These are phyloP conservation scores for Agrotis clavis DNA, from an alignment of 2,888 invertebrate genomes.

Conservation along the genomic window DNA sequence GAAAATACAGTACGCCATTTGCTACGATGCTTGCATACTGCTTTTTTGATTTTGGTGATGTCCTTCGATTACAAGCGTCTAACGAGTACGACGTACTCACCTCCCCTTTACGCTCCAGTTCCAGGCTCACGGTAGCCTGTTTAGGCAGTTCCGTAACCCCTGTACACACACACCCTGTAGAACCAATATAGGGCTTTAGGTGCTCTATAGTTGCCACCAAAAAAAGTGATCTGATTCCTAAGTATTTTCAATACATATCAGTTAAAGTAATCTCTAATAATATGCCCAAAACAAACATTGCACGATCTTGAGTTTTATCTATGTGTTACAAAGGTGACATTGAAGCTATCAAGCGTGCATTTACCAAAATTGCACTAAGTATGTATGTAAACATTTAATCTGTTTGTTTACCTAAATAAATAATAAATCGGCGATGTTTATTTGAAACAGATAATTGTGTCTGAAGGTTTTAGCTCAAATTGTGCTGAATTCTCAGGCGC, in stretches of 20 bases:
- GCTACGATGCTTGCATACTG: neutral
- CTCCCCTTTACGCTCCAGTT: too few species aligned
- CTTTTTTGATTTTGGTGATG: neutral
- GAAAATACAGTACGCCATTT: neutral
- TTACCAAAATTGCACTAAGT: slow-evolving; percentile 28
- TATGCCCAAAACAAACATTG: slow-evolving; percentile 28
- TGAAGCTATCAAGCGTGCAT: slow-evolving; percentile 28
- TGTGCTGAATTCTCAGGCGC: neutral
- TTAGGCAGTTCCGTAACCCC: too few species aligned
- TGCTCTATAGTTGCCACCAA: neutral
- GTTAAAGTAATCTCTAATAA: slow-evolving; percentile 9
- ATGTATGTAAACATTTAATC: neutral
- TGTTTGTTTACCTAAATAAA: slow-evolving; percentile 9
- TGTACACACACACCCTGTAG: too few species aligned
- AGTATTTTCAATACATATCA: neutral
- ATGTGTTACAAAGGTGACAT: slow-evolving; percentile 49
- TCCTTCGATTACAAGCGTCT: too few species aligned
- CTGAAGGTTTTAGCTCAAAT: neutral
- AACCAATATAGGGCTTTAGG: neutral
- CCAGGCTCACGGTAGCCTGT: too few species aligned
- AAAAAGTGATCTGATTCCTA: neutral
- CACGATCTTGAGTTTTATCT: slow-evolving; percentile 47
- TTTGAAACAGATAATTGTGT: neutral
- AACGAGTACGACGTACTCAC: neutral
- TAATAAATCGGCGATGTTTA: slow-evolving; percentile 4